Evolutionary conservation across 2,888 invertebrate species (phyloP), one percentile per base, ranked within the genome.

Genomic region (Taenaris catops): DNA sequence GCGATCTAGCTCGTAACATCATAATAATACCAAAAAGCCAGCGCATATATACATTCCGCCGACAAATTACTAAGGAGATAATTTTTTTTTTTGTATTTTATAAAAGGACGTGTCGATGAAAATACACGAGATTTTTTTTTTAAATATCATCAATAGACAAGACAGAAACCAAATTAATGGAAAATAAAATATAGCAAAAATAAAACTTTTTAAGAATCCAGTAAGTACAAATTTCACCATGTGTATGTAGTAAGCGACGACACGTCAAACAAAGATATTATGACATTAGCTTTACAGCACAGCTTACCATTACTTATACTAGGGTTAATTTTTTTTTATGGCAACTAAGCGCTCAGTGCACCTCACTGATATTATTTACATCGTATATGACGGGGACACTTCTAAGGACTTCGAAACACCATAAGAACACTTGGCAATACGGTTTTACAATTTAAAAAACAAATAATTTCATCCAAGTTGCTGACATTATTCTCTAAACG

Each of bases 321-420:
- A 84, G 67, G 65, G 70, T 70, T 74, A 75, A 63, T 72, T 68
- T 75, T 32, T 79, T 75, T 79, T 74, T 86, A 86, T 86, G 84
- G 84, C 84, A 83, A 83, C 84, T 73, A 83, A 79, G 78, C 80
- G 66, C 59, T 76, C 81, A 81, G 81, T 72, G 79, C 48, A 44
- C 43, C 49, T 46, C 76, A 76, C 80, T 71, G 79, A 81, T 57
- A 56, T 66, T 81, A 84, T 83, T 70, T 83, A 83, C 83, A 83
- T 58, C 58, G 46, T 54, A 44, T 34, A 38, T 27, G 43, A 42
- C 16, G 36, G 42, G 40, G 34, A 38, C 29, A 29, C 33, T 26
- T 11, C 32, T n/a, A n/a, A n/a, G n/a, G n/a, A n/a, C n/a, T n/a
- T n/a, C n/a, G n/a, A n/a, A n/a, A n/a, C n/a, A n/a, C n/a, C n/a